Percentiles rank a stretch among this genome's conserved stretches.
phyloP scores from a whole-genome alignment of 2,888 invertebrate genomes.

The Lottia gigantea region DNA sequence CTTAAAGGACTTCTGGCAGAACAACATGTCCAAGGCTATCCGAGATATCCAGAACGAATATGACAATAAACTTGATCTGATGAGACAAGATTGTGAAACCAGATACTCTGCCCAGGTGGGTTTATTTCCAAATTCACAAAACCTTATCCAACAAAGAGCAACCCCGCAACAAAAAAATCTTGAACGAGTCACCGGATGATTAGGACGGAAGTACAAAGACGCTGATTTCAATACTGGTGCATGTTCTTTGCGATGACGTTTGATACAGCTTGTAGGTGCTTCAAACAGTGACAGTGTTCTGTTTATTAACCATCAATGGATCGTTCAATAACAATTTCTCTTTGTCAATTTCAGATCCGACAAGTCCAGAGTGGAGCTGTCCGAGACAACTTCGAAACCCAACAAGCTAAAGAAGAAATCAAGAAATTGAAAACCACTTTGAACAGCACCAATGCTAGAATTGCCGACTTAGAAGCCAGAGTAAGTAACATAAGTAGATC shows the following conservation, averaged over 20 bases:
- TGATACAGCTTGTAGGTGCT: no score
- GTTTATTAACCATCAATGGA: no score
- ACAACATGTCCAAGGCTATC: conserved; percentile 69
- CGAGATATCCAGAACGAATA: conserved; percentile 70
- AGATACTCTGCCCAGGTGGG: conserved; percentile 70
- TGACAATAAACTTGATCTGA: conserved; percentile 65
- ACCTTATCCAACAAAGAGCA: no score
- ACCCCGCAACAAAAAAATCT: no score
- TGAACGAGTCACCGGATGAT: no score
- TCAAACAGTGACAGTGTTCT: no score
- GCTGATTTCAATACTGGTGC: no score
- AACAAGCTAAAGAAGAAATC: conserved; percentile 67
- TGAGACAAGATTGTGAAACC: conserved; percentile 67
- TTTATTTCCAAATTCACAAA: not conserved
- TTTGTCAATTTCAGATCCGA: conserved; percentile 59
- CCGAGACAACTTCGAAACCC: conserved; percentile 66
- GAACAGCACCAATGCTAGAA: conserved; percentile 30
- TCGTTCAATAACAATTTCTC: no score
- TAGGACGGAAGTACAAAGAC: no score
- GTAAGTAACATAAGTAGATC: conserved; percentile 29
- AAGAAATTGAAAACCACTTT: conserved; percentile 65
- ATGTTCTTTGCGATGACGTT: no score
- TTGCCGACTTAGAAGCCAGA: conserved; percentile 39
- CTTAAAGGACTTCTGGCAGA: conserved; percentile 70
- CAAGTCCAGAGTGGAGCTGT: conserved; percentile 68